Conservation (phyloP, 2,888 invertebrate species). For the Nemurella pictetii region DNA sequence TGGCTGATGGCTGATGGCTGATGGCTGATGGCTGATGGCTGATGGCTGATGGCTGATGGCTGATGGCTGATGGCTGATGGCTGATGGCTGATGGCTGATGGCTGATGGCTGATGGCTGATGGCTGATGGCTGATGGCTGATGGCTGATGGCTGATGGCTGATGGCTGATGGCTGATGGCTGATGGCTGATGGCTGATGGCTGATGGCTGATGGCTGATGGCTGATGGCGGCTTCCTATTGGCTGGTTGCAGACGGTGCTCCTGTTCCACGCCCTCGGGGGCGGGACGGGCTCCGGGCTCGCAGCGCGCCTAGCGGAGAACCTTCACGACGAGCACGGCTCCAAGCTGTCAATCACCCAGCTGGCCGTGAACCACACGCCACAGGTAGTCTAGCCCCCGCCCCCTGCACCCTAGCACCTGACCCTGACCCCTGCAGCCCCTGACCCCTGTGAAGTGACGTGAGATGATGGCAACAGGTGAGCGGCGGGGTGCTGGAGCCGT, state of each 20-base stretch:
- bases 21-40: too few relatives aligned
- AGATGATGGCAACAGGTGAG: too few relatives aligned
- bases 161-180: too few relatives aligned
- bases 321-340: not conserved
- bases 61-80: not conserved
- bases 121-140: too few relatives aligned
- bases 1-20: too few relatives aligned
- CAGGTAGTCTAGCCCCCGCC: too few relatives aligned
- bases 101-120: too few relatives aligned
- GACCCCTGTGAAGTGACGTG: too few relatives aligned
- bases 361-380: not conserved
- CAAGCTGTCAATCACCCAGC: not conserved
- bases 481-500: constrained; percentile 2
- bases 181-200: not conserved
- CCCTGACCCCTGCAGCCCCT: too few relatives aligned
- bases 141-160: not conserved
- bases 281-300: not conserved
- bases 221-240: not conserved
- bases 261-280: not conserved
- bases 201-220: not conserved
- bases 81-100: too few relatives aligned
- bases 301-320: not conserved
- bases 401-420: too few relatives aligned
- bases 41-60: not conserved
- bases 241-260: not conserved